Evolutionary conservation across 2,113 vertebrate species (phyloP), one percentile per base, ranked within the genome.

Genomic region (Peromyscus californicus): DNA sequence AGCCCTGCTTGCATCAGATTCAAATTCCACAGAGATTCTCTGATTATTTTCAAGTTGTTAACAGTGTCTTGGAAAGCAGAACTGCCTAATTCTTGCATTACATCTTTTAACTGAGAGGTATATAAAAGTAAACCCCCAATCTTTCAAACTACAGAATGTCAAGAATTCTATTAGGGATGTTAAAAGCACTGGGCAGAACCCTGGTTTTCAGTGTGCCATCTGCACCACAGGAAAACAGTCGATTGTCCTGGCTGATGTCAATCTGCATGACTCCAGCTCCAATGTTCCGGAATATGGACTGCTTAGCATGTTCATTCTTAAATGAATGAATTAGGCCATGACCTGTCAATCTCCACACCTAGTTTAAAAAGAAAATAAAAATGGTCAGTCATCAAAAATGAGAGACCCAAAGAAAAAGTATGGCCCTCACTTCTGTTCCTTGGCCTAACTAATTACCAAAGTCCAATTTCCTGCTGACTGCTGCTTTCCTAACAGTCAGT

Each of bases 271-370:
- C 99, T 0, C 99, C 99, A 9, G 99, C 99, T 45, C 99, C 99
- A 15, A 99, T 99, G 98, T 99, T 99, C 93, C 99, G 99, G 99
- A 99, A 99, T 98, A 99, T 99, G 94, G 99, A 99, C 98, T 99
- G 99, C 97, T 99, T 99, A 90, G 99, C 99, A 3, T 99, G 99
- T 91, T 99, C 99, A 0, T 98, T 99, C 98, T 99, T 99, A 95
- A 99, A 99, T 0, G 99, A 99, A 98, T 99, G 99, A 98, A 99
- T 99, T 91, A 99, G 98, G 24, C 99, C 99, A 33, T 99, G 99
- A 97, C 99, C 99, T 2, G 99, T 98, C 95, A 99, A 84, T 98
- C 99, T 99, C 99, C 99, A 99, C 74, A 99, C 99, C 99, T 99
- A 98, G 67, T 97, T 75, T 29, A 95, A 95, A 90, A 97, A 79